Conservation (phyloP, 2,113 vertebrate genomes). For the Phylloscopus whistleri region DNA sequence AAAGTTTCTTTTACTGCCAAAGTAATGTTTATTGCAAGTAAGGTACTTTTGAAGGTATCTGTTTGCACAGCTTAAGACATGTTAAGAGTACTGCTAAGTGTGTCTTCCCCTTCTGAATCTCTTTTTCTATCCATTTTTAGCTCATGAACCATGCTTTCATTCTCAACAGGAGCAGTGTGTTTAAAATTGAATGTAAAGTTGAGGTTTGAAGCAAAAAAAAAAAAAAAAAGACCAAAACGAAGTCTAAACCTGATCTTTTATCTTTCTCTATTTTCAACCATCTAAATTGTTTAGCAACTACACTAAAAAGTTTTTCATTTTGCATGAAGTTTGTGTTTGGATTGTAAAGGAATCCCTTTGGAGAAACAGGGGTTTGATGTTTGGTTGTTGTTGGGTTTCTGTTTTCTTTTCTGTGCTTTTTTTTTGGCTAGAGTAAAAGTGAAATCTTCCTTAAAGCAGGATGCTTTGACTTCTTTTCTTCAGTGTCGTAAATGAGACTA, state of each 20-base stretch:
- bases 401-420: not conserved
- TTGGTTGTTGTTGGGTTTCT: not conserved
- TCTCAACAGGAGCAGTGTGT: not conserved
- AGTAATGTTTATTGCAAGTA: conserved; percentile 42
- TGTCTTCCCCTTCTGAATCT: conserved; percentile 22
- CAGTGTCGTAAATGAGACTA: conserved; percentile 46
- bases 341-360: not conserved
- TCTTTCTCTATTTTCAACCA: not conserved
- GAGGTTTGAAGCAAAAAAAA: not conserved
- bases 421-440: conserved; percentile 9
- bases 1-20: conserved; percentile 33
- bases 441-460: conserved; percentile 30
- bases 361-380: not conserved
- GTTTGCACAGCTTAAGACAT: conserved; percentile 33
- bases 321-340: not conserved
- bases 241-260: not conserved
- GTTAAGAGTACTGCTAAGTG: conserved; percentile 1
- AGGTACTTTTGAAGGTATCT: conserved; percentile 21
- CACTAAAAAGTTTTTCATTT: not conserved
- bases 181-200: not conserved
- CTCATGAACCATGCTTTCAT: not conserved
- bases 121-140: conserved; percentile 32
- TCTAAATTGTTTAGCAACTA: not conserved
- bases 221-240: not conserved
- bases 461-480: conserved; percentile 32